These are phyloP conservation scores for Allobates femoralis DNA, from an alignment of 2,797 vertebrate genomes.

Conservation along the genomic window DNA sequence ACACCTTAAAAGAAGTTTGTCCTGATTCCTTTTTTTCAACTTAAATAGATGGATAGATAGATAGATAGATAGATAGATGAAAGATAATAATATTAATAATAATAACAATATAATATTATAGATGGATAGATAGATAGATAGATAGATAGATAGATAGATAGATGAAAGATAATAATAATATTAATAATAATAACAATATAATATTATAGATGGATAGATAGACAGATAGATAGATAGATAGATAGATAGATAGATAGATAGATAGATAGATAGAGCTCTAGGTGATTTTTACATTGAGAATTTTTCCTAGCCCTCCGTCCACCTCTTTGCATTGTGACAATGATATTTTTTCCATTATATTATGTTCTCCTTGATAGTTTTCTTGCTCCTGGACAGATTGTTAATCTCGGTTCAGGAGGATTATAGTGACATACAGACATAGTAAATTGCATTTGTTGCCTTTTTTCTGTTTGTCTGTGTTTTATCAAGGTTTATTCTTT, in stretches of 20 bases:
- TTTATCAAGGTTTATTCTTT: background rate
- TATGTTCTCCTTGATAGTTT: background rate
- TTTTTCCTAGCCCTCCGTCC: background rate
- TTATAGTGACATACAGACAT: background rate
- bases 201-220: background rate
- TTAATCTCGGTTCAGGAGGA: background rate
- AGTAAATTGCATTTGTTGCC: background rate
- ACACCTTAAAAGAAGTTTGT: too few relatives aligned
- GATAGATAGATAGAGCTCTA: background rate
- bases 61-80: too few relatives aligned
- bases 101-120: too few relatives aligned
- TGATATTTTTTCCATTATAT: background rate
- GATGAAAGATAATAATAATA: too few relatives aligned
- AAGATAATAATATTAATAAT: too few relatives aligned
- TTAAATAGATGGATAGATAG: too few relatives aligned
- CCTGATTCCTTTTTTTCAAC: too few relatives aligned
- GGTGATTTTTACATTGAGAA: background rate
- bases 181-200: too few relatives aligned
- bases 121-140: too few relatives aligned
- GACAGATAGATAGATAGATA: too few relatives aligned
- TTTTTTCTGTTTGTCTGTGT: slow-evolving; percentile 11
- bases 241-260: background rate
- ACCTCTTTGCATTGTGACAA: background rate
- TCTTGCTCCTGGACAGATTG: background rate
- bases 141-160: too few relatives aligned